Evolutionary conservation across 2,797 vertebrate genomes (phyloP), one percentile per base, ranked within the genome.

Genomic region (Pogoniulus pusillus): DNA sequence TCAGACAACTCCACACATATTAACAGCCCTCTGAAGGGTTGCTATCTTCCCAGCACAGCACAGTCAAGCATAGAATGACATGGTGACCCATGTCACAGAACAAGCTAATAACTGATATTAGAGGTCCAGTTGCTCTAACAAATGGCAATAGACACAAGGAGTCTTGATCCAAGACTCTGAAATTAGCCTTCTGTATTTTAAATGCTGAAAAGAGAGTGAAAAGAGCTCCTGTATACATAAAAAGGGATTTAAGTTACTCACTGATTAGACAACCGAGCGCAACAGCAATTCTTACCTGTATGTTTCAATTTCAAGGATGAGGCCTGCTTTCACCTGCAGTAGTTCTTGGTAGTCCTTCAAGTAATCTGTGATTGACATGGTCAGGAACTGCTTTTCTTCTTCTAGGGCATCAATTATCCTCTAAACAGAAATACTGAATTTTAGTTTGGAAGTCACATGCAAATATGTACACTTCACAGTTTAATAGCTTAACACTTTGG

Each of bases 231-330:
- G 0, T 26, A 32, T 23, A 74, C 62, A 6, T 29, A 63, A 70
- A 79, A 45, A 81, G 7, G 3, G 7, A 78, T 64, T 80, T 27
- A n/a, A 83, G n/a, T 39, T 26, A 24, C 41, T 14, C 35, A 53
- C 7, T 6, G 2, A 6, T 68, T 29, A 85, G n/a, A 47, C n/a
- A 79, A 54, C 0, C 19, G 15, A 65, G 13, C 7, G 8, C 47
- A 64, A 72, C 10, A 1, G 3, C 32, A 96, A 15, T 35, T 72
- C 96, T 94, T 97, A 99, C 99, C 99, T 98, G 97, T 99, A 99
- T 23, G 98, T 97, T 41, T 98, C 98, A 93, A 99, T 98, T 96
- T 99, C 99, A 95, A 98, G 97, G 87, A 98, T 98, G 62, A 99
- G 98, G 68, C 98, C 97, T 35, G 98, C 98, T 97, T 99, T 99